Evolutionary conservation across 2,797 vertebrate species (phyloP).

Genomic region (Telmatherina bonti): DNA sequence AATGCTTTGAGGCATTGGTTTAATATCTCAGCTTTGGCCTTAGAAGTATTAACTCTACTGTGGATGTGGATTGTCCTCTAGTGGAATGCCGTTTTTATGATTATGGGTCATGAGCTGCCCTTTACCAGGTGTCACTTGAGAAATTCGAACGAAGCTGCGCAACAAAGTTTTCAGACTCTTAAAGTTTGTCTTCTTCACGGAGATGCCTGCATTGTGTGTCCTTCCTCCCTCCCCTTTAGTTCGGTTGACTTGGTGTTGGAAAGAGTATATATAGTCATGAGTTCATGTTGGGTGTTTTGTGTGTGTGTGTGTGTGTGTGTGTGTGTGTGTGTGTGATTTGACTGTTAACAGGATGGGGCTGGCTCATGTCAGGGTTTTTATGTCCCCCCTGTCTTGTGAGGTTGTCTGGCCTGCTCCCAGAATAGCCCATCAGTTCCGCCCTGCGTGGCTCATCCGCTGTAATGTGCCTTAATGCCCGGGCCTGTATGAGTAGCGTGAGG

Average conservation of each 20-base stretch:
- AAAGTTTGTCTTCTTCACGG: conserved; percentile 46
- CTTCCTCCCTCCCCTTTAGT: conserved; percentile 27
- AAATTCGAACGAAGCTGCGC: conserved; percentile 66
- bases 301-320: conserved; percentile 77
- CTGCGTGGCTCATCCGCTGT: conserved; percentile 81
- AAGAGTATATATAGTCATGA: conserved; percentile 76
- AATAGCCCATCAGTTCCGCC: conserved; percentile 86
- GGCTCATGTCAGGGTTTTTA: conserved; percentile 81
- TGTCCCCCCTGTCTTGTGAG: conserved; percentile 81
- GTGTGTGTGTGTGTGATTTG: conserved; percentile 79
- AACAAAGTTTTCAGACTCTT: conserved; percentile 58
- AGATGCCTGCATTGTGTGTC: conserved; percentile 50
- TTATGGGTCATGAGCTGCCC: conserved; percentile 75
- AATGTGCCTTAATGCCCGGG: conserved; percentile 85
- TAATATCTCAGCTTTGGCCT: conserved; percentile 80
- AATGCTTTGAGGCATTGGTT: conserved; percentile 86
- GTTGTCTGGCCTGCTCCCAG: conserved; percentile 81
- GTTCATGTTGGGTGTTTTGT: conserved; percentile 74
- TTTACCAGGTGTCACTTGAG: conserved; percentile 69
- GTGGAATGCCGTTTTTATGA: conserved; percentile 74
- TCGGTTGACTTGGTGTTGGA: conserved; percentile 68
- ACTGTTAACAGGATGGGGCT: conserved; percentile 81
- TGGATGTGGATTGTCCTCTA: conserved; percentile 73
- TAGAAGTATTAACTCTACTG: conserved; percentile 72
- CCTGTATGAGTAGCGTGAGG: conserved; percentile 78